Percentiles rank a stretch among this genome's conserved stretches.
phyloP scores from a whole-genome alignment of 1,140 invertebrate species.

The Drosophila nigromelanica region DNA sequence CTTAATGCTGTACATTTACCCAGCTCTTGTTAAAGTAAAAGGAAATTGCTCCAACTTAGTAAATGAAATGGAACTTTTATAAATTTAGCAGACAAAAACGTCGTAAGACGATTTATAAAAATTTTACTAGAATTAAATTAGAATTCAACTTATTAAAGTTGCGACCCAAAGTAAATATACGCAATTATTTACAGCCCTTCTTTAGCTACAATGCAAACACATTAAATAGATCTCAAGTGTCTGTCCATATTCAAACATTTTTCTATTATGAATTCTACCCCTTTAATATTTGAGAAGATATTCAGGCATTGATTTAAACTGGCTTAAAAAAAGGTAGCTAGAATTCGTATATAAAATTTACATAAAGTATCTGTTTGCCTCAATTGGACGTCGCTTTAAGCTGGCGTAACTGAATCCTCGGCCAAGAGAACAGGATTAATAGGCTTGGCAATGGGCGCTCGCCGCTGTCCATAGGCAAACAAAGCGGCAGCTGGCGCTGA shows the following conservation, averaged over 20 bases:
- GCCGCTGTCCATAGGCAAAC: conserved; percentile 70
- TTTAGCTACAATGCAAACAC: conserved; percentile 4
- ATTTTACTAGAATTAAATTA: background rate
- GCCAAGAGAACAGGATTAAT: conserved; percentile 71
- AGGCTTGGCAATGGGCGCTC: conserved; percentile 52
- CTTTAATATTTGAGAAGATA: conserved; percentile 19
- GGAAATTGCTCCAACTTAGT: background rate
- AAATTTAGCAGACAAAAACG: background rate
- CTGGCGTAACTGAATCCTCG: conserved; percentile 67
- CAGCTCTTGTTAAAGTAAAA: too few species aligned
- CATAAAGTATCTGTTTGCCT: conserved; percentile 62
- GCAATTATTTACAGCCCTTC: too few species aligned
- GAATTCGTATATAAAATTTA: conserved; percentile 59
- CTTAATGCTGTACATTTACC: too few species aligned
- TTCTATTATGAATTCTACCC: conserved; percentile 15
- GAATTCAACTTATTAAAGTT: too few species aligned
- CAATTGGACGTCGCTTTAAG: conserved; percentile 48
- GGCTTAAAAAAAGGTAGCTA: conserved; percentile 68
- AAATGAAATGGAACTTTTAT: background rate
- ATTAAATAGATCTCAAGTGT: conserved; percentile 1
- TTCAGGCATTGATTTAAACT: conserved; percentile 67
- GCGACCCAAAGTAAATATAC: too few species aligned
- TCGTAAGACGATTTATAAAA: background rate
- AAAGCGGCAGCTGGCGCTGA: conserved; percentile 68
- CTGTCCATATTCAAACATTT: background rate